A percentile compares a stretch with the other conserved stretches of the same genome.
Conservation (phyloP, 2,113 vertebrate genomes). For the Arenaria interpres region DNA sequence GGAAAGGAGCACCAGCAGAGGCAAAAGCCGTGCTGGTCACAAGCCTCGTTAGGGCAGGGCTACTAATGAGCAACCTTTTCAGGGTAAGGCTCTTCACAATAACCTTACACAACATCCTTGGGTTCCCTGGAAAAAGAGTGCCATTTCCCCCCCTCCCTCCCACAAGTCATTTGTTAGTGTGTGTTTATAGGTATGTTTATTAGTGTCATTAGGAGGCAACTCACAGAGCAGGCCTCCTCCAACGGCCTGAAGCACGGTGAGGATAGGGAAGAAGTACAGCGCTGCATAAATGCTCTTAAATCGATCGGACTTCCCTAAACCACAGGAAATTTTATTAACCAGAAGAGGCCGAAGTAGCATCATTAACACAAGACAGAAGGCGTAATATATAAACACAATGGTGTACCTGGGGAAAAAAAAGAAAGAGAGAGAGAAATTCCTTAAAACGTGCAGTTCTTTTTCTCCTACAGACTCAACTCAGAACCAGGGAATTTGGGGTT, state of each 20-base stretch:
- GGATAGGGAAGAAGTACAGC: slow-evolving; percentile 95
- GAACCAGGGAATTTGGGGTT: neutral
- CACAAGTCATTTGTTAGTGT: no score
- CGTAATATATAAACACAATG: slow-evolving; percentile 96
- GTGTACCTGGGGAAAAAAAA: slow-evolving; percentile 84
- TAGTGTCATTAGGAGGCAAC: slow-evolving; percentile 11
- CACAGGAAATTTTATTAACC: slow-evolving; percentile 96
- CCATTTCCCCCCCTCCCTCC: neutral
- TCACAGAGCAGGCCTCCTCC: slow-evolving; percentile 96
- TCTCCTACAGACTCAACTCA: neutral
- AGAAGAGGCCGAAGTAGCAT: slow-evolving; percentile 95
- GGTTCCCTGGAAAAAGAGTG: neutral
- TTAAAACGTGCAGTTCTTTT: neutral
- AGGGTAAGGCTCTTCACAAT: neutral
- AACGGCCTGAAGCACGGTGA: slow-evolving; percentile 94
- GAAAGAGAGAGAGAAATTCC: neutral
- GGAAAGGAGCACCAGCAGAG: neutral
- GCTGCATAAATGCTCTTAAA: slow-evolving; percentile 98
- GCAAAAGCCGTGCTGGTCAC: neutral
- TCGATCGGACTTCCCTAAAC: slow-evolving; percentile 92
- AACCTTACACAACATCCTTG: neutral
- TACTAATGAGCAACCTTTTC: neutral
- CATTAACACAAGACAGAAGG: slow-evolving; percentile 94
- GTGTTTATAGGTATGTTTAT: neutral
- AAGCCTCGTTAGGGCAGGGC: neutral